Evolutionary conservation across 2,113 vertebrate genomes (phyloP).

Genomic region (Fregata magnificens): DNA sequence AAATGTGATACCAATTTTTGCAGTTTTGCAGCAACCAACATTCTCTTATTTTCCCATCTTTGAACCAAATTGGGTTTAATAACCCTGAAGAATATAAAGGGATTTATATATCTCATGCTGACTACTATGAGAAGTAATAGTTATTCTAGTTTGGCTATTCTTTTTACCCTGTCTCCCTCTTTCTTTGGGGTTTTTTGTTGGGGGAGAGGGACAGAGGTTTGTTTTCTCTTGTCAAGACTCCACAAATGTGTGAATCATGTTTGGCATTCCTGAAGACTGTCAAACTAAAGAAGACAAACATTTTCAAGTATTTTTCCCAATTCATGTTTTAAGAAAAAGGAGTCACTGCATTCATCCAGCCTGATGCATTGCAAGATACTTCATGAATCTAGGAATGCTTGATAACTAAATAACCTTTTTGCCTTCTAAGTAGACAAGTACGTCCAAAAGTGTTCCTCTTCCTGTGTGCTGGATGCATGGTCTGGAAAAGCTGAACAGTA

Average conservation of each 20-base stretch:
- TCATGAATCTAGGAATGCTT: not conserved
- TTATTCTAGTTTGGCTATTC: not conserved
- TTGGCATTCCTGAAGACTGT: not conserved
- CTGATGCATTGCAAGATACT: not conserved
- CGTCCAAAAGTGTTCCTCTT: not conserved
- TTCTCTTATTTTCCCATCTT: not conserved
- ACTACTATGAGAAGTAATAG: not conserved
- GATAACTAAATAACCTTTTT: not conserved
- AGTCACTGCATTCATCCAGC: not conserved
- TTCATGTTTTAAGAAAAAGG: not conserved
- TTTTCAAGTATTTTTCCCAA: not conserved
- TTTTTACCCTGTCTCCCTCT: not conserved
- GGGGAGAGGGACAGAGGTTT: not conserved
- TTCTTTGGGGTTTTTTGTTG: not conserved
- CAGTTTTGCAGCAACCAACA: not conserved
- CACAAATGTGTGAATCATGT: not conserved
- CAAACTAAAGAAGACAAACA: not conserved
- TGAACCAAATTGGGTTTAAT: not conserved
- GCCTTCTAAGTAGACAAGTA: not conserved
- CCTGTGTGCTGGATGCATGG: not conserved
- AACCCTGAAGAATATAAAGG: not conserved
- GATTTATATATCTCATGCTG: not conserved
- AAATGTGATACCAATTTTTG: not conserved
- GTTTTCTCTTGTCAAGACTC: not conserved
- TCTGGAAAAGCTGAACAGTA: not conserved